phyloP scores from a whole-genome alignment of 2,113 vertebrate species.

The Erythrocercus mccallii region DNA sequence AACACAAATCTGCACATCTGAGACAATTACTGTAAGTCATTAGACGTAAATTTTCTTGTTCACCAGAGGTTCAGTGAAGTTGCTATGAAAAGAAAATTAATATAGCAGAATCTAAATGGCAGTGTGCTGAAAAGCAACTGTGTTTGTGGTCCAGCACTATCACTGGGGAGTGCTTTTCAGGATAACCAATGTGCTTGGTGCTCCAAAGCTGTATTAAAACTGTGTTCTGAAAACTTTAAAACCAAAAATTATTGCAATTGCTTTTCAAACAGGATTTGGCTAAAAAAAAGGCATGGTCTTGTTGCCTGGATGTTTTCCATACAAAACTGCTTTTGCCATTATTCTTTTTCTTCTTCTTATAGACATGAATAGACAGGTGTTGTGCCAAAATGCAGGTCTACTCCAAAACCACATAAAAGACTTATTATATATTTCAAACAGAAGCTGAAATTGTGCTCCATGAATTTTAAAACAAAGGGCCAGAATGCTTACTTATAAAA shows the following conservation, averaged over 20 bases:
- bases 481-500: background rate
- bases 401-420: constrained; percentile 16
- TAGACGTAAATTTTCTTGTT: background rate
- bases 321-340: constrained; percentile 3
- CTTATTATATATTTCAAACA: background rate
- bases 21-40: background rate
- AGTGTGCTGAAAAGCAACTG: background rate
- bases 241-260: background rate
- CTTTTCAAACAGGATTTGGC: background rate
- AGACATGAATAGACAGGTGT: background rate
- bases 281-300: background rate
- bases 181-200: background rate
- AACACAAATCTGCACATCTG: background rate
- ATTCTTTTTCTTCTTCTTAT: background rate
- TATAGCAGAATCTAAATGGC: background rate
- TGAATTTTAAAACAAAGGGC: constrained; percentile 14
- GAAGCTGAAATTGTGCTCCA: background rate
- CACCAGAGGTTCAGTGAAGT: background rate
- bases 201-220: background rate
- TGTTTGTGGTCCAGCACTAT: background rate
- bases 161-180: background rate
- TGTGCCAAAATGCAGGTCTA: constrained; percentile 28
- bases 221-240: background rate
- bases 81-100: background rate
- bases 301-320: background rate